phyloP scores from a whole-genome alignment of 2,888 invertebrate species.

The Pheosia tremula region DNA sequence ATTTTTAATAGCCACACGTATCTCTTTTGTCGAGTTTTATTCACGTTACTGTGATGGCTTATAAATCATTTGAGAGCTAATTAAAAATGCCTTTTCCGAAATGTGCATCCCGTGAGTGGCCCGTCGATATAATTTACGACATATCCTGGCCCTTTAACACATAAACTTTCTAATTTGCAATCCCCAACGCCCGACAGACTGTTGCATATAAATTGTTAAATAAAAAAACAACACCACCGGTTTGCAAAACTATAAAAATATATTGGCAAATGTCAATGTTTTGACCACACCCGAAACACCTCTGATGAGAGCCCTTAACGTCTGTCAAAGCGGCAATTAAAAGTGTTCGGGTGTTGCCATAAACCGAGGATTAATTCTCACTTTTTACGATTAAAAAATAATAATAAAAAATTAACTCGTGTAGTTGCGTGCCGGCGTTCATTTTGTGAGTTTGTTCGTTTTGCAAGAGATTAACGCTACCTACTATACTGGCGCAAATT shows the following conservation, averaged over 20 bases:
- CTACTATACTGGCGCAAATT: constrained; percentile 56
- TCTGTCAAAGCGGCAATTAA: constrained; percentile 84
- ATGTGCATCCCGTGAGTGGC: constrained; percentile 56
- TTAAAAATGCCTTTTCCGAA: constrained; percentile 73
- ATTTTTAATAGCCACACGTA: constrained; percentile 26
- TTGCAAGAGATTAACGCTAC: constrained; percentile 53
- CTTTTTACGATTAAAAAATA: constrained; percentile 58
- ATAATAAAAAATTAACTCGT: constrained; percentile 55
- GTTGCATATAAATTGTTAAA: constrained; percentile 67
- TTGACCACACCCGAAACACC: constrained; percentile 75
- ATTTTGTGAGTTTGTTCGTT: constrained; percentile 52
- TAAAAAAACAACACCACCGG: constrained; percentile 77
- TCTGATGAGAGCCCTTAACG: constrained; percentile 69
- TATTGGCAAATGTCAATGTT: constrained; percentile 72
- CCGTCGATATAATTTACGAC: constrained; percentile 78
- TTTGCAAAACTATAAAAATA: constrained; percentile 71
- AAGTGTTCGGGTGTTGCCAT: constrained; percentile 71
- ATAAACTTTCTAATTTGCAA: constrained; percentile 82
- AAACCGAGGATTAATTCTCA: constrained; percentile 70
- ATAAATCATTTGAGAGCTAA: constrained; percentile 76
- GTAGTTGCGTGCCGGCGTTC: constrained; percentile 55
- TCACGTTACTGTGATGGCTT: constrained; percentile 63
- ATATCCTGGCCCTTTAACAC: constrained; percentile 66
- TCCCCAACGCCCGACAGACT: constrained; percentile 50
- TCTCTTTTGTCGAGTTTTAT: constrained; percentile 60